A percentile compares a stretch with the other conserved stretches of the same genome.
phyloP scores from a whole-genome alignment of 2,888 invertebrate species.

The Isotomurus palustris region DNA sequence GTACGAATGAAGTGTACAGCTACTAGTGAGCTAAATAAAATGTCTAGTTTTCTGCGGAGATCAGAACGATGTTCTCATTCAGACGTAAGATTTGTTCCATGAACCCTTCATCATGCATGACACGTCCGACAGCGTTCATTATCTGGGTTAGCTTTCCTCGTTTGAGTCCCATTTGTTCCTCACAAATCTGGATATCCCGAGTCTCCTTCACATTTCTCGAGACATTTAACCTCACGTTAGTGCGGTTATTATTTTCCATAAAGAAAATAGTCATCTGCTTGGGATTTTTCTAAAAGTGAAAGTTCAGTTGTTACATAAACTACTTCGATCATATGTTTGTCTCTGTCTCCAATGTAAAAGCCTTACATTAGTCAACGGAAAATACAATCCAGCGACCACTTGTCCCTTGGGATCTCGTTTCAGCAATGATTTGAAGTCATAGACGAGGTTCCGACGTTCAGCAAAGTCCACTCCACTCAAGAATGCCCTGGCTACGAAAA shows the following conservation, averaged over 20 bases:
- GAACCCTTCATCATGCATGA: slow-evolving; percentile 67
- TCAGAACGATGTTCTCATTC: slow-evolving; percentile 72
- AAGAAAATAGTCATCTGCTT: slow-evolving; percentile 42
- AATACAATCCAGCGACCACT: slow-evolving; percentile 77
- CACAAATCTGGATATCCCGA: slow-evolving; percentile 57
- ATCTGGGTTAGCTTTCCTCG: slow-evolving; percentile 61
- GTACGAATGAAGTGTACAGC: too few relatives aligned
- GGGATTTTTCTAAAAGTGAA: slow-evolving; percentile 24
- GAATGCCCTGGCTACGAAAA: slow-evolving; percentile 75
- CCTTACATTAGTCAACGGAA: slow-evolving; percentile 60
- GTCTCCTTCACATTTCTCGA: slow-evolving; percentile 57
- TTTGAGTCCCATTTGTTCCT: slow-evolving; percentile 68
- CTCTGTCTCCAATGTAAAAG: background rate
- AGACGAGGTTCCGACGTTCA: slow-evolving; percentile 81
- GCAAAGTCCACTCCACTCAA: slow-evolving; percentile 77
- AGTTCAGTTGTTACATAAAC: too few relatives aligned
- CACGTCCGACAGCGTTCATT: slow-evolving; percentile 62
- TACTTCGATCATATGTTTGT: background rate
- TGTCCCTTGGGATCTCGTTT: slow-evolving; percentile 79
- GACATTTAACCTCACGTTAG: slow-evolving; percentile 48
- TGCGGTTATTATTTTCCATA: slow-evolving; percentile 42
- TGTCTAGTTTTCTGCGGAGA: slow-evolving; percentile 68
- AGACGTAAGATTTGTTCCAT: slow-evolving; percentile 71
- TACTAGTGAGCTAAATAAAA: background rate
- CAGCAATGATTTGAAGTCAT: slow-evolving; percentile 67